Conservation (phyloP, 2,797 vertebrate genomes). For the Apodemus agrarius region DNA sequence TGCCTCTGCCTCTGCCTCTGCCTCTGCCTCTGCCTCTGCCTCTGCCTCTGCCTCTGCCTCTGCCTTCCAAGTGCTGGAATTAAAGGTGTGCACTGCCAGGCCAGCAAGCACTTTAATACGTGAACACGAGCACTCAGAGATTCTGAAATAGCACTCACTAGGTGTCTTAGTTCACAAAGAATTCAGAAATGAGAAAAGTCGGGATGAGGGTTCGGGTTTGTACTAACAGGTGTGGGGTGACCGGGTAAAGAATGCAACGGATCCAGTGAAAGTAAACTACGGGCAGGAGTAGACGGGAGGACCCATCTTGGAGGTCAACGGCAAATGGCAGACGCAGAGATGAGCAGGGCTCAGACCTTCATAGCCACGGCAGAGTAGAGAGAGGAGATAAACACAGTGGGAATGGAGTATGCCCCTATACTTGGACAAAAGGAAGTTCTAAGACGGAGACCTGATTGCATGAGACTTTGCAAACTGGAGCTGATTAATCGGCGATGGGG, state of each 20-base stretch:
- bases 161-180: conserved; percentile 20
- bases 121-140: conserved; percentile 22
- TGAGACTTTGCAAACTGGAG: not conserved
- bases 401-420: not conserved
- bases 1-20: not conserved
- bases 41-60: not conserved
- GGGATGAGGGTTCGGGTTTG: not conserved
- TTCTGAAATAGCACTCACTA: conserved; percentile 11
- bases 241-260: not conserved
- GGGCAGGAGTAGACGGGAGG: not conserved
- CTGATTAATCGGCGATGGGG: not conserved
- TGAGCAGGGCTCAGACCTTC: not conserved
- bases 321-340: not conserved
- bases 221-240: not conserved
- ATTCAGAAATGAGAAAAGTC: not conserved
- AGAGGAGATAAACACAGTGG: not conserved
- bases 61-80: not conserved
- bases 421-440: not conserved
- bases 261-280: not conserved
- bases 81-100: not conserved
- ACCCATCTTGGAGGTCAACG: not conserved
- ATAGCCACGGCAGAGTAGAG: not conserved
- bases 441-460: not conserved
- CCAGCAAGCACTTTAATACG: conserved; percentile 6
- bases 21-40: not conserved